Conservation (phyloP, 1,140 invertebrate genomes). For the Thaumatotibia leucotreta region DNA sequence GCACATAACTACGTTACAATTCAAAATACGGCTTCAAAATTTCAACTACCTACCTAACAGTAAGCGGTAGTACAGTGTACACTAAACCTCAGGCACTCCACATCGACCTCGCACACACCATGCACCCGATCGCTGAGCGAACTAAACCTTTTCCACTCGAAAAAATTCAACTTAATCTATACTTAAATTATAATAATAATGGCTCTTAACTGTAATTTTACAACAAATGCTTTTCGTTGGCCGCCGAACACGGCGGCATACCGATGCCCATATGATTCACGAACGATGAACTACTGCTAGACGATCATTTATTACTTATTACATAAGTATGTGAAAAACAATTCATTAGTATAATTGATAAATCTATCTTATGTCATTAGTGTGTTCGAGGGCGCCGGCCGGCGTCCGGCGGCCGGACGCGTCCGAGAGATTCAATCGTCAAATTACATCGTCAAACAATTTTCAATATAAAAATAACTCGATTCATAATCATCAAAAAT, state of each 20-base stretch:
- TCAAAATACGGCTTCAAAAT: constrained; percentile 72
- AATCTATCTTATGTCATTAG: constrained; percentile 50
- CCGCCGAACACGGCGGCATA: constrained; percentile 54
- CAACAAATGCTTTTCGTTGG: constrained; percentile 74
- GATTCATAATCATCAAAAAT: constrained; percentile 51
- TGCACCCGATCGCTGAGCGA: constrained; percentile 63
- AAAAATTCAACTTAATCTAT: constrained; percentile 75
- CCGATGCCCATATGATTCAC: constrained; percentile 37
- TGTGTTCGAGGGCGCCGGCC: constrained; percentile 32
- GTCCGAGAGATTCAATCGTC: constrained; percentile 29
- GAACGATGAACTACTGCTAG: constrained; percentile 52
- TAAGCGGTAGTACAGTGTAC: constrained; percentile 72
- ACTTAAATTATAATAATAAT: constrained; percentile 71
- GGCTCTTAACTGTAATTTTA: constrained; percentile 70
- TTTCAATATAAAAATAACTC: constrained; percentile 64
- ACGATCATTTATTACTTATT: constrained; percentile 61
- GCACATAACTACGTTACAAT: constrained; percentile 69
- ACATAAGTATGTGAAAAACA: constrained; percentile 68
- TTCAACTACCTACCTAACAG: constrained; percentile 76
- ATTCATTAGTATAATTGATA: constrained; percentile 50
- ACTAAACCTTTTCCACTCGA: constrained; percentile 71
- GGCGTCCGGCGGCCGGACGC: constrained; percentile 5
- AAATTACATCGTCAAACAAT: constrained; percentile 45
- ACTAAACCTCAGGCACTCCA: constrained; percentile 63
- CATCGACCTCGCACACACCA: constrained; percentile 70